Base-by-base conservation (phyloP, 1,140 invertebrate genomes). In the Lordiphosa collinella region DNA sequence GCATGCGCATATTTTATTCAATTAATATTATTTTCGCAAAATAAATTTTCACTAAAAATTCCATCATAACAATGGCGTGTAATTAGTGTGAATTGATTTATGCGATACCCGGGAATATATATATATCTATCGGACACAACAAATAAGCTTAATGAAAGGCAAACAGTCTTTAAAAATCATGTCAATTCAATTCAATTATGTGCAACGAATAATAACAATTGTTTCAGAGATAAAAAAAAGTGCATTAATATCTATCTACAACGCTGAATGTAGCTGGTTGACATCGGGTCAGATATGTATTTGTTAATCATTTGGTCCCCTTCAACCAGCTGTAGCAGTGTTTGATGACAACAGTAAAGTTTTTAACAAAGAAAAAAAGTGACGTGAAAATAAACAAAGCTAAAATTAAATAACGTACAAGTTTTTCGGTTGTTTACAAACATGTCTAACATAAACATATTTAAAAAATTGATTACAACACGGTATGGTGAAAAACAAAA, bases 251-350 rank as follows among this genome's bases (percentile, higher is more conserved):
- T 11, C 22, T 48, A 60, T 52, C 43, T 50, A 37, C 86, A 88
- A 86, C 86, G 69, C 86, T 88, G 86, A 85, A 56, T 88, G 86
- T 88, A 88, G 86, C 86, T 88, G 86, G 86, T 88, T 88, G 86
- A 84, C 78, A 85, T 85, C 82, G 86, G 86, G 86, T 88, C 86
- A 88, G 80, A 88, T 88, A 70, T 88, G 56, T 58, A 76, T 50
- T 64, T 54, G 16, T 13, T 40, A 69, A 82, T 74, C 31, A 88
- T 88, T 88, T 88, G 86, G 86, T 88, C 86, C 86, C 86, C 86
- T 88, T 88, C 86, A 88, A 88, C 86, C 86, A 88, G 86, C 86
- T 88, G 86, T 88, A 88, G 73, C 86, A 88, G 86, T 86, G 64
- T 49, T 88, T 88, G 86, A 63, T 75, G 52, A 34, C 86, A 88